Conservation (phyloP, 2,797 vertebrate species). For the Lophius americanus region DNA sequence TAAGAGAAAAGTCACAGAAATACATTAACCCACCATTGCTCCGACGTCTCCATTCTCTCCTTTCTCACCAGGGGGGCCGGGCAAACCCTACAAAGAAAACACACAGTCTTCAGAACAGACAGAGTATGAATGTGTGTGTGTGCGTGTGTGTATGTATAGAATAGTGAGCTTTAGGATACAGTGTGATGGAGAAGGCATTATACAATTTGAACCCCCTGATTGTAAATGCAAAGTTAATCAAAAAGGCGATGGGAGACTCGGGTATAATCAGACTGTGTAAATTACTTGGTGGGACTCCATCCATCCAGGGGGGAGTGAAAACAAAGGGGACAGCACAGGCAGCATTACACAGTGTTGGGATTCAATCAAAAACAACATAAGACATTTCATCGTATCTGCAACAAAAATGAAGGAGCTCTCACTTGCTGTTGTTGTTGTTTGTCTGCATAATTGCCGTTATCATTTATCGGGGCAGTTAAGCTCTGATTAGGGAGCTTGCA, state of each 20-base stretch:
- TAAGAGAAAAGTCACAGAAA: conserved; percentile 1
- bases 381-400: conserved; percentile 18
- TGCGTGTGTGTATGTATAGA: conserved; percentile 24
- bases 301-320: conserved; percentile 67
- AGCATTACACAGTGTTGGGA: conserved; percentile 46
- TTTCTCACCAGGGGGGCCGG: conserved; percentile 95
- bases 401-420: conserved; percentile 42
- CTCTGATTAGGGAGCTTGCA: conserved; percentile 39
- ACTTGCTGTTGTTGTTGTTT: conserved; percentile 42
- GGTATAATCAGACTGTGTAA: conserved; percentile 74
- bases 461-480: conserved; percentile 44
- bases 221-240: conserved; percentile 81
- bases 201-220: conserved; percentile 42
- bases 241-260: conserved; percentile 66
- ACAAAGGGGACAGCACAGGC: conserved; percentile 49
- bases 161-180: conserved; percentile 29
- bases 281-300: conserved; percentile 68
- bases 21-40: conserved; percentile 87
- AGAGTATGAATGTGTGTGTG: not conserved
- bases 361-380: conserved; percentile 51
- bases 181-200: conserved; percentile 55
- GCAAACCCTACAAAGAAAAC: conserved; percentile 85
- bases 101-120: conserved; percentile 42
- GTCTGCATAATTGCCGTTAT: conserved; percentile 51
- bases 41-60: conserved; percentile 98